phyloP scores from a whole-genome alignment of 2,113 vertebrate genomes.

The Aix galericulata region DNA sequence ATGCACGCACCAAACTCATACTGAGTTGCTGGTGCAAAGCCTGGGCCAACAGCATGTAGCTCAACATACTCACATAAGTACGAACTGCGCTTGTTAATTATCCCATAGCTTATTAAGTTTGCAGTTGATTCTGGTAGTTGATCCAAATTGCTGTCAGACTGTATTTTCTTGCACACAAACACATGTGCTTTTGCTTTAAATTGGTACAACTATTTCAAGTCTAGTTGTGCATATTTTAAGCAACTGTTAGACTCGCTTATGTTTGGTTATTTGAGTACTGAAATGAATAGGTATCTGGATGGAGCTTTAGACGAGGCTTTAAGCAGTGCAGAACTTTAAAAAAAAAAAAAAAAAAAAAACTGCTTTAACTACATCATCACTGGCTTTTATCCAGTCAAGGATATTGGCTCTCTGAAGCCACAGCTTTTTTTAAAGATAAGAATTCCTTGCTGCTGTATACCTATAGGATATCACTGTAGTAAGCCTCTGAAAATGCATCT shows the following conservation, averaged over 20 bases:
- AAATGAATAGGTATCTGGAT: not conserved
- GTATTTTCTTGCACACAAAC: conserved; percentile 57
- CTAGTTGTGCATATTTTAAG: conserved; percentile 52
- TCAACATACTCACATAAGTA: not conserved
- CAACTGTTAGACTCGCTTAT: not conserved
- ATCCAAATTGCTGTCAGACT: conserved; percentile 62
- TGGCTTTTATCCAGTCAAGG: not conserved
- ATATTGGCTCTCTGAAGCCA: not conserved
- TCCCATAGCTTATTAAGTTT: conserved; percentile 61
- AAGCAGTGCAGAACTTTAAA: not conserved
- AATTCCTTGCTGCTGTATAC: not conserved
- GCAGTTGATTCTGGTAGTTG: conserved; percentile 57
- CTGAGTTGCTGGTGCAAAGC: not conserved
- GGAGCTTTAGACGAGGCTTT: not conserved
- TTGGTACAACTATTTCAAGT: conserved; percentile 41
- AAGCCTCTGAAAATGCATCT: not conserved
- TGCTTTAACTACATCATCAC: rapidly evolving
- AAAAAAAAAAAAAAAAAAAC: too few relatives aligned
- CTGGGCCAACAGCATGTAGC: not conserved
- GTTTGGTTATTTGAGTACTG: not conserved
- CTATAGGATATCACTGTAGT: not conserved
- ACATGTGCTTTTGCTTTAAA: conserved; percentile 63
- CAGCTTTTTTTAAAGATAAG: not conserved
- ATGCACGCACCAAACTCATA: not conserved
- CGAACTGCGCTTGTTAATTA: not conserved